A percentile compares a stretch with the other conserved stretches of the same genome.
phyloP scores from a whole-genome alignment of 1,140 invertebrate genomes.

The Drosophila tani region DNA sequence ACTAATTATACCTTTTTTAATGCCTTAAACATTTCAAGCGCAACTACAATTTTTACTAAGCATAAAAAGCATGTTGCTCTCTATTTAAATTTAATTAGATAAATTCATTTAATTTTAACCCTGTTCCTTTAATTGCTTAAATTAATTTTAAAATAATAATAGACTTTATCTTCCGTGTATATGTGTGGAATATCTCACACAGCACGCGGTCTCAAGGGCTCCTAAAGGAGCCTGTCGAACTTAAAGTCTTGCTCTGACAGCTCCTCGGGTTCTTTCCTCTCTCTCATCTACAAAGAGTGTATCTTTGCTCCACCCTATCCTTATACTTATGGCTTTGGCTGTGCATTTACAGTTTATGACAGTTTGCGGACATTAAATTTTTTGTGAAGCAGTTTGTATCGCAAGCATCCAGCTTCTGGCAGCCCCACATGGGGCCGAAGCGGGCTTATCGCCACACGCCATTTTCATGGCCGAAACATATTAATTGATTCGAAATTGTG shows the following conservation, averaged over 20 bases:
- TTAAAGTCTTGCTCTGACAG: constrained; percentile 54
- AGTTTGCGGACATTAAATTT: constrained; percentile 59
- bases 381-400: constrained; percentile 37
- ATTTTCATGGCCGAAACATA: constrained; percentile 22
- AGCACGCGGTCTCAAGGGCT: constrained; percentile 20
- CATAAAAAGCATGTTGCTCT: not conserved
- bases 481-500: constrained; percentile 46
- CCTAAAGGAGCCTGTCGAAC: constrained; percentile 39
- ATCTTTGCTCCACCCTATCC: constrained; percentile 27
- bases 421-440: constrained; percentile 5
- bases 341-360: constrained; percentile 68
- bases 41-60: too few relatives aligned
- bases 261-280: constrained; percentile 6
- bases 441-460: constrained; percentile 30
- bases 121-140: not conserved
- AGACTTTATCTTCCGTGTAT: not conserved
- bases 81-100: not conserved
- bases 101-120: not conserved
- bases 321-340: constrained; percentile 37
- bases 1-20: too few relatives aligned
- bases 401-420: constrained; percentile 10
- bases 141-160: not conserved
- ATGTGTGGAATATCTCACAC: not conserved
- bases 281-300: constrained; percentile 1
- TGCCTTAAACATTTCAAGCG: too few relatives aligned